Evolutionary conservation across 2,888 invertebrate genomes (phyloP), one percentile per base, ranked within the genome.

Genomic region (Shargacucullia verbasci): DNA sequence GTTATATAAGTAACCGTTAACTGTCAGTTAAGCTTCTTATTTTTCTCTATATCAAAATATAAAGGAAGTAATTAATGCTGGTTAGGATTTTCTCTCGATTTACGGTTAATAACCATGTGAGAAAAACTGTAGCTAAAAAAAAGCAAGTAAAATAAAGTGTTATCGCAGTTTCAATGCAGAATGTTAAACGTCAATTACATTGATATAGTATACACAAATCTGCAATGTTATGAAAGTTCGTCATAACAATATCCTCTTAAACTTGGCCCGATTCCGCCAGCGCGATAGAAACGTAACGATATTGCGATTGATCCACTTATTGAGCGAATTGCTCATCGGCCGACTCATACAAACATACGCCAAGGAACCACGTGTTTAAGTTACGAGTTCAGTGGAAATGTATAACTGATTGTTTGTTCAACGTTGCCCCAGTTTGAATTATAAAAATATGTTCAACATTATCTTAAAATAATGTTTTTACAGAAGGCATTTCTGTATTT

Each of bases 351-450:
- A 59, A 63, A 70, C 55, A 54, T 11, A 54, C 57, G 53, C 61
- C 43, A 60, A 62, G 48, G 58, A 59, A 67, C 53, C 68, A 67
- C 60, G 68, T 73, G 77, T 71, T 63, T 59, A 73, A 73, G 59
- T 68, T 68, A 68, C 46, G 61, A 66, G 60, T 71, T 68, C 56
- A 57, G 60, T 68, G 58, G 69, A 77, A 73, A 76, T 66, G 59
- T 66, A 68, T 62, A 68, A 63, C 62, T 63, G 74, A 76, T 77
- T 73, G 78, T 73, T 77, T 66, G 65, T 64, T 62, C 57, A 77
- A 73, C 71, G 77, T 59, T 76, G 77, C 61, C 77, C 75, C 43
- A 71, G 63, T 68, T 76, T 77, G 68, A 59, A 73, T 62, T 59
- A 61, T 67, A 71, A 76, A 68, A 73, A 71, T 76, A 71, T 73